Evolutionary conservation across 2,888 invertebrate genomes (phyloP).

Genomic region (Meghimatium bilineatum): DNA sequence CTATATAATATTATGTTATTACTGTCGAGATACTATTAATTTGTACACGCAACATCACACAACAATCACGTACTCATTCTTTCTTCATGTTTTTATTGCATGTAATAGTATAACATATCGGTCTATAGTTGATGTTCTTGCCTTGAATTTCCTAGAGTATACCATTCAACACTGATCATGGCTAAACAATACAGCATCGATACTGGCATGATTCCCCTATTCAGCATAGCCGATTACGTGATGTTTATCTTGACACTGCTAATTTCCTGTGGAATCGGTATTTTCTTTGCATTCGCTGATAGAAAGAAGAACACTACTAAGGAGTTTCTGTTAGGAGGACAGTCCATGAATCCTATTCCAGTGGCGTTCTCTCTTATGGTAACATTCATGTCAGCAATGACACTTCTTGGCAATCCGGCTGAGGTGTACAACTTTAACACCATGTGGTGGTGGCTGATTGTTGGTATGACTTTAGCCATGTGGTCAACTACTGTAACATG

Average conservation of each 20-base stretch:
- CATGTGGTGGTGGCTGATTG: slow-evolving; percentile 54
- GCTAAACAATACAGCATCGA: slow-evolving; percentile 48
- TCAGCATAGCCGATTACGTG: slow-evolving; percentile 54
- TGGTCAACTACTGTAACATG: slow-evolving; percentile 50
- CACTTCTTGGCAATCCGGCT: slow-evolving; percentile 59
- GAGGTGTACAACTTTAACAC: slow-evolving; percentile 61
- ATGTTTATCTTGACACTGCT: slow-evolving; percentile 53
- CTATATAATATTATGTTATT: too few species aligned
- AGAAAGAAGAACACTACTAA: slow-evolving; percentile 79
- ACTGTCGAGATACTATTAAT: too few species aligned
- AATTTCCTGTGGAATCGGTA: slow-evolving; percentile 59
- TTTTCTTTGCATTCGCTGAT: slow-evolving; percentile 79
- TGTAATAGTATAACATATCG: too few species aligned
- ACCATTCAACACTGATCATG: background rate
- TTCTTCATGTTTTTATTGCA: too few species aligned
- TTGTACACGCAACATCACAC: too few species aligned
- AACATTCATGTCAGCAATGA: slow-evolving; percentile 61
- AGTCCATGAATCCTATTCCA: slow-evolving; percentile 72
- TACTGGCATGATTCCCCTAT: slow-evolving; percentile 48
- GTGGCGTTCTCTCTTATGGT: slow-evolving; percentile 74
- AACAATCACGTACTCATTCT: too few species aligned
- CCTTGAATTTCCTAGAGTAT: too few species aligned
- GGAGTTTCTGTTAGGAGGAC: slow-evolving; percentile 72
- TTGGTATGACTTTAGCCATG: slow-evolving; percentile 60
- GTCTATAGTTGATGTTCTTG: too few species aligned